These are phyloP conservation scores for Penaeus vannamei DNA, from an alignment of 1,140 invertebrate genomes.

Conservation along the genomic window DNA sequence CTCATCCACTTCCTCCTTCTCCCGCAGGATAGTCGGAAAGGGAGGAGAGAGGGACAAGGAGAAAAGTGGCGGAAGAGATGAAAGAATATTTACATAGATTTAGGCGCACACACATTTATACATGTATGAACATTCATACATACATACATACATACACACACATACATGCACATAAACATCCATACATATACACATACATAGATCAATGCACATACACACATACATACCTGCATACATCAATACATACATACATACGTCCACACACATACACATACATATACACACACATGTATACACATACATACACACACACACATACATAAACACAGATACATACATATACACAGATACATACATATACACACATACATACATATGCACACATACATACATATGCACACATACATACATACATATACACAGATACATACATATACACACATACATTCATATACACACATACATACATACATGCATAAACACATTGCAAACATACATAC, in stretches of 20 bases:
- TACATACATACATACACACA: background rate
- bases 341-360: background rate
- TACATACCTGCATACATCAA: background rate
- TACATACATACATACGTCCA: background rate
- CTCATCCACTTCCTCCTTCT: too few relatives aligned
- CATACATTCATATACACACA: background rate
- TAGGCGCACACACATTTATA: too few relatives aligned
- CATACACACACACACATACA: conserved; percentile 33
- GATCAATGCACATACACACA: background rate
- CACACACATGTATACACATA: background rate
- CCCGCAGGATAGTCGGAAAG: background rate
- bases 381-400: background rate
- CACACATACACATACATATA: conserved; percentile 10
- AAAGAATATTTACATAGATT: background rate
- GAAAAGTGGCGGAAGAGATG: background rate
- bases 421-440: background rate
- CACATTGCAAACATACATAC: background rate
- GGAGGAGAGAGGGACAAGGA: background rate
- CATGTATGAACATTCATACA: too few relatives aligned
- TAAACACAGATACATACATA: too few relatives aligned
- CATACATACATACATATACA: background rate
- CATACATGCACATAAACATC: background rate
- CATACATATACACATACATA: background rate
- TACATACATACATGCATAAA: background rate
- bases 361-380: background rate